A percentile compares a stretch with the other conserved stretches of the same genome.
phyloP scores from a whole-genome alignment of 2,113 vertebrate genomes.

The Motacilla alba region DNA sequence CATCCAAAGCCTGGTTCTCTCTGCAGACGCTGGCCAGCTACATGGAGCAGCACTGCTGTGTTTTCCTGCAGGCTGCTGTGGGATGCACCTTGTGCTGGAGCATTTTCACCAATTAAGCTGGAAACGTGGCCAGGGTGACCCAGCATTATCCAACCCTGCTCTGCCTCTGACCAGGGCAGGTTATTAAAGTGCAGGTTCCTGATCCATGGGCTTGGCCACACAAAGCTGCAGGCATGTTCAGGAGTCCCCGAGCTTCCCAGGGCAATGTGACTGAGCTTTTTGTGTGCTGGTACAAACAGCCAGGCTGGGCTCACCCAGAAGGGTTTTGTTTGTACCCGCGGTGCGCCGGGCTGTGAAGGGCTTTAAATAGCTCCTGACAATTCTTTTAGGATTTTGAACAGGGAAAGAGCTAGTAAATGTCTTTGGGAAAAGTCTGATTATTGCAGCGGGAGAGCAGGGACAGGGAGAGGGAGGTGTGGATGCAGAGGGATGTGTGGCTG shows the following conservation, averaged over 20 bases:
- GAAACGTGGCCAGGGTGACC: neutral
- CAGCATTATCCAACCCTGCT: neutral
- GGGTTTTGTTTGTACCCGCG: neutral
- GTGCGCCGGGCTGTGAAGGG: neutral
- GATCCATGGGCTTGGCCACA: neutral
- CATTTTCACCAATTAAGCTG: neutral
- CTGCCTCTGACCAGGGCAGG: neutral
- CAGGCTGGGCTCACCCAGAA: constrained; percentile 38
- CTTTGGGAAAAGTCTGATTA: constrained; percentile 4
- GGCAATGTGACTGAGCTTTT: neutral
- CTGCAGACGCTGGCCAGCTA: neutral
- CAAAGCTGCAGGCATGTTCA: neutral
- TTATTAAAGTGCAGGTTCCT: neutral
- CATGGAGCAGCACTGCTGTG: rapidly evolving
- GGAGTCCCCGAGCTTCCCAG: neutral
- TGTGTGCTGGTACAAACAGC: neutral
- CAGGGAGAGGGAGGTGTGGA: neutral
- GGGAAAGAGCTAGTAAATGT: constrained; percentile 21
- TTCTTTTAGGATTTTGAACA: constrained; percentile 30
- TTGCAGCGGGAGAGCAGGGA: neutral
- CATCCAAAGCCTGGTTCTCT: neutral
- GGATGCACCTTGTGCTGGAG: neutral
- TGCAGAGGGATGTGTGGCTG: neutral
- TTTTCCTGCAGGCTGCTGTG: neutral
- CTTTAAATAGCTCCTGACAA: constrained; percentile 31